Conservation (phyloP, 2,888 invertebrate species). For the Latrodectus elegans region DNA sequence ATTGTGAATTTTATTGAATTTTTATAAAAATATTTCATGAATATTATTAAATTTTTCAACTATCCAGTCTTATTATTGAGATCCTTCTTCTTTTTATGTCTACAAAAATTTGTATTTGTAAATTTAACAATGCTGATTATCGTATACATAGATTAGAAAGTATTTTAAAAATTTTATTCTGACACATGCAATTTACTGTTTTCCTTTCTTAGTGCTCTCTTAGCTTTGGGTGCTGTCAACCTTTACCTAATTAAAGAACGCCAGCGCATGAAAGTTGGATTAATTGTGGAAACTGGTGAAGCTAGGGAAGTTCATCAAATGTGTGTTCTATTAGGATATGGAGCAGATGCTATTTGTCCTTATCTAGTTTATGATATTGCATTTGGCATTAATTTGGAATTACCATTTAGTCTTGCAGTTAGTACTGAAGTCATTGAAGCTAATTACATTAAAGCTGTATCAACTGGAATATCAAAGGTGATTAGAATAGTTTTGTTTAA, state of each 20-base stretch:
- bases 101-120: too few relatives aligned
- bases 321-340: constrained; percentile 95
- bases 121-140: too few relatives aligned
- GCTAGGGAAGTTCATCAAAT: constrained; percentile 93
- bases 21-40: too few relatives aligned
- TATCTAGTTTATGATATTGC: constrained; percentile 96
- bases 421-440: constrained; percentile 87
- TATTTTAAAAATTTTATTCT: too few relatives aligned
- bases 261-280: constrained; percentile 95
- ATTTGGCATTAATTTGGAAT: constrained; percentile 88
- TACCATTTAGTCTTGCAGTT: constrained; percentile 84
- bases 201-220: constrained; percentile 81
- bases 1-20: too few relatives aligned
- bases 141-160: too few relatives aligned
- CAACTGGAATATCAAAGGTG: constrained; percentile 89
- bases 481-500: constrained; percentile 41
- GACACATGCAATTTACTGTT: background rate
- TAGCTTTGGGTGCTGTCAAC: constrained; percentile 94
- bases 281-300: constrained; percentile 96
- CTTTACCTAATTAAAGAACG: constrained; percentile 95
- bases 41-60: too few relatives aligned
- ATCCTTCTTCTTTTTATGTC: too few relatives aligned
- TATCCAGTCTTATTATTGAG: too few relatives aligned
- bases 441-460: constrained; percentile 92
- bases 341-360: constrained; percentile 98